Evolutionary conservation across 1,140 invertebrate genomes (phyloP), one percentile per base, ranked within the genome.

Genomic region (Camponotus floridanus): DNA sequence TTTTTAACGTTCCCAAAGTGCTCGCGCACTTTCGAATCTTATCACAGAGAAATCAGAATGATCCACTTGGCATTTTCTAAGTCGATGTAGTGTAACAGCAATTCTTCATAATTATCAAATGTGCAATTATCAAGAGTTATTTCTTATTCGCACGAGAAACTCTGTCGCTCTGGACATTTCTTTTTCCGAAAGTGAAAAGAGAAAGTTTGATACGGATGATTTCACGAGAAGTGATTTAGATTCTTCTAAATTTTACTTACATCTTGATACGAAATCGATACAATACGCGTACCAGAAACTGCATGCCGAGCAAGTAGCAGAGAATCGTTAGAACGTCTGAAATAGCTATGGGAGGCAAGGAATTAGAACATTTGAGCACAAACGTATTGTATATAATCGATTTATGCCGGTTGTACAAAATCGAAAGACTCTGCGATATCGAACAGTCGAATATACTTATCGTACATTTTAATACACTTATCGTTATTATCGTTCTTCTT

Each of bases 311-410:
- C 36, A 39, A 57, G 13, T 64, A 31, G 48, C 31, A n/a, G 67
- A 70, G 18, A 55, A 65, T 79, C 73, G 33, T 85, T 85, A 85
- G 73, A 78, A 33, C 31, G 57, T 76, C 33, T 51, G 74, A 79
- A 65, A 85, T 85, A 85, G 45, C 81, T 76, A n/a, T 45, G 57
- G 57, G 26, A 67, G 31, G 21, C 18, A 55, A 26, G 61, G 42
- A 85, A 85, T 79, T 85, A 79, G 81, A 85, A 85, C 73, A 36
- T 64, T 21, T 45, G 21, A 65, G 39, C 33, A 74, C 15, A 36
- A 39, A 64, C 81, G 78, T 36, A 67, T 79, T 6, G n/a, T 21
- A 42, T 33, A 39, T 57, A 74, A 80, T 80, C 65, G 78, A 80
- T 80, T 61, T 26, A 39, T 62, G 59, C 18, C 55, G 71, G 21